phyloP scores from a whole-genome alignment of 2,888 invertebrate genomes.

The Hypomecis punctinalis region DNA sequence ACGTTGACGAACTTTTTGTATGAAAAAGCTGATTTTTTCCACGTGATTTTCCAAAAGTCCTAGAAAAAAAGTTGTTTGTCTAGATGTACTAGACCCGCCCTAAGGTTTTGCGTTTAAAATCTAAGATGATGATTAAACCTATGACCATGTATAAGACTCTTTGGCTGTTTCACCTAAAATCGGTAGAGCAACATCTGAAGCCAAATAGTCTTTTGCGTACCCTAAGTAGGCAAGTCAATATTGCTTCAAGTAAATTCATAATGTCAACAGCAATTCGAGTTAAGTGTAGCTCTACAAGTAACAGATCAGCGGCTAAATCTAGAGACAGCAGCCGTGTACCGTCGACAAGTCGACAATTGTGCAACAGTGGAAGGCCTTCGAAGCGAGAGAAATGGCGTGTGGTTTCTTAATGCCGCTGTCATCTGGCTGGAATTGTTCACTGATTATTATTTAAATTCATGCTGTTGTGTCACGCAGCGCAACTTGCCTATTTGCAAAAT shows the following conservation, averaged over 20 bases:
- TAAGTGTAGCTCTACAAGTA: constrained; percentile 47
- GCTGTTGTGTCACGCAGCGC: constrained; percentile 31
- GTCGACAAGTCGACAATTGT: constrained; percentile 55
- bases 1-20: too few relatives aligned
- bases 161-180: neutral
- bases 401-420: constrained; percentile 74
- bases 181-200: neutral
- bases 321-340: constrained; percentile 54
- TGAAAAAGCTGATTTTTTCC: too few relatives aligned
- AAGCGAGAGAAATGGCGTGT: constrained; percentile 74
- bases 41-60: too few relatives aligned
- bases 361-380: constrained; percentile 79
- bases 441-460: constrained; percentile 35
- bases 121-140: too few relatives aligned
- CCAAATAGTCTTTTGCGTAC: neutral
- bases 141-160: too few relatives aligned
- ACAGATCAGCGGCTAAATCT: constrained; percentile 45
- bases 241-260: constrained; percentile 2
- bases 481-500: constrained; percentile 26
- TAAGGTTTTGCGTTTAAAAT: too few relatives aligned
- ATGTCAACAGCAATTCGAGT: constrained; percentile 36
- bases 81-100: too few relatives aligned
- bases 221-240: neutral
- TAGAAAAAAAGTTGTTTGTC: too few relatives aligned
- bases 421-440: constrained; percentile 52